Base-by-base conservation (phyloP, 2,797 vertebrate species). In the Toxotes lorentzi region DNA sequence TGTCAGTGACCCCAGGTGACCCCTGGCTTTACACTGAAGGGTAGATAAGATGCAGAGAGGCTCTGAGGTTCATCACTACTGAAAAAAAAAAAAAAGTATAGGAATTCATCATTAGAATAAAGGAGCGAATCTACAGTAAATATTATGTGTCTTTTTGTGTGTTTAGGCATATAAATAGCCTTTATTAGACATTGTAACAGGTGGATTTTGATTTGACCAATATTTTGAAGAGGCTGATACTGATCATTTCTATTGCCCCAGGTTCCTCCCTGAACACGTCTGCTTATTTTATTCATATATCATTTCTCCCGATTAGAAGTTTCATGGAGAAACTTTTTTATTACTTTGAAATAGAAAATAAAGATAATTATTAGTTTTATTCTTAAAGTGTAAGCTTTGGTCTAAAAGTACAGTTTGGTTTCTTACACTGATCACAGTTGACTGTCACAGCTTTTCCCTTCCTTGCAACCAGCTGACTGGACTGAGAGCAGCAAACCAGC, bases 1-100 rank as follows among this genome's bases (percentile, higher is more conserved):
- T 83, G 67, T 64, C 76, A 61, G 58, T 73, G 88, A 89, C 80
- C 82, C 58, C 19, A 35, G 4, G 30, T 86, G 83, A 84, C 79
- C 79, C 27, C 45, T 34, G 40, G 66, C 64, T 87, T 72, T 83
- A 78, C 81, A 77, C 43, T 67, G 74, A 78, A 9, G 71, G 58
- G 11, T 3, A 69, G 81, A 87, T 83, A 66, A 54, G 79, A 51
- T 51, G 60, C 14, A 56, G 45, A 70, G 69, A 35, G 64, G 74
- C 54, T 71, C 64, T 67, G 40, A 79, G 73, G 41, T 80, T 61
- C 50, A 76, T 56, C 71, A 67, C 47, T 12, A 19, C 72, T 53
- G 40, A 3, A 23, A 27, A 27, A 41, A 51, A 47, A 59, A 11
- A 40, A 58, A 66, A 35, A 2, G n/a, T 54, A 62, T 7, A 21